phyloP scores from a whole-genome alignment of 2,113 vertebrate species.

The Donacobius atricapilla region DNA sequence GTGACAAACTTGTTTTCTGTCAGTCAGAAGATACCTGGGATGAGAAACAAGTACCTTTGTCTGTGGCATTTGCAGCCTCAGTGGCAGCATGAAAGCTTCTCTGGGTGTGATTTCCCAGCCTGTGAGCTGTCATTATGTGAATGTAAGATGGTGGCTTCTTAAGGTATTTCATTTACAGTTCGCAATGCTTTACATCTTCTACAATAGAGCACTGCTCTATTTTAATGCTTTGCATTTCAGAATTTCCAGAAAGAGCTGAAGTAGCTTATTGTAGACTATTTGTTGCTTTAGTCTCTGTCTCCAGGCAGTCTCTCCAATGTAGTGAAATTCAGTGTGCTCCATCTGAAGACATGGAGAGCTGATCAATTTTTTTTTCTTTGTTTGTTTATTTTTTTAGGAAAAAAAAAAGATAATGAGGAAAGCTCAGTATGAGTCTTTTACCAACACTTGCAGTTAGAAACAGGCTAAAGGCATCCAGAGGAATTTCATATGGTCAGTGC shows the following conservation, averaged over 20 bases:
- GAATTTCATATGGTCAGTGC: neutral
- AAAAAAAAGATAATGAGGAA: neutral
- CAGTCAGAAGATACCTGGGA: neutral
- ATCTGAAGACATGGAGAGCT: neutral
- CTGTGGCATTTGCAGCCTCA: neutral
- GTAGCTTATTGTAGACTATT: neutral
- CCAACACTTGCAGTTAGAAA: neutral
- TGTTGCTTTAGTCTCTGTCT: neutral
- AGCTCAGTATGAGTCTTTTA: constrained; percentile 21
- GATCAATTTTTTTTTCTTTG: neutral
- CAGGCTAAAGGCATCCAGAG: neutral
- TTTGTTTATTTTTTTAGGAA: neutral
- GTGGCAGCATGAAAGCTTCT: neutral
- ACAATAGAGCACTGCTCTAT: neutral
- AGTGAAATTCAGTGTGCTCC: neutral
- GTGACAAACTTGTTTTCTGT: neutral
- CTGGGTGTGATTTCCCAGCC: neutral
- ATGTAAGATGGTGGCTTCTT: neutral
- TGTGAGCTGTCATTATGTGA: neutral
- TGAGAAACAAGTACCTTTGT: neutral
- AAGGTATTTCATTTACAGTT: neutral
- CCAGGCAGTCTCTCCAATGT: neutral
- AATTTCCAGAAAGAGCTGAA: neutral
- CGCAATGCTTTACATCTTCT: neutral
- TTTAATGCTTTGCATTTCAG: neutral